A percentile compares a stretch with the other conserved stretches of the same genome.
phyloP scores from a whole-genome alignment of 2,113 vertebrate species.

The Sinosuthora webbiana region DNA sequence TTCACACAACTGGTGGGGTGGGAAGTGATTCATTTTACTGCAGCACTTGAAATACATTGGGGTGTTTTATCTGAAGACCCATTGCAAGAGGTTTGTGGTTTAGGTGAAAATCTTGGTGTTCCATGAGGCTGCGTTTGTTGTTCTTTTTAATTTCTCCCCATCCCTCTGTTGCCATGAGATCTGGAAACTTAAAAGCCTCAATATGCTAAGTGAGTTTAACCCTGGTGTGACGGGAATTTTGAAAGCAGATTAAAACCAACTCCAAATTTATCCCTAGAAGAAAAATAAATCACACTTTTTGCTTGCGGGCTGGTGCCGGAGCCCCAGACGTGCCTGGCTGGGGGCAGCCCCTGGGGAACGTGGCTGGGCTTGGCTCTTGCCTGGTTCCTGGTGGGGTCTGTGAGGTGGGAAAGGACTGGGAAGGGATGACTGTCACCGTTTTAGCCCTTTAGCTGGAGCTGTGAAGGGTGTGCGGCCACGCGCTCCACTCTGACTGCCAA shows the following conservation, averaged over 20 bases:
- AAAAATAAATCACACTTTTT: background rate
- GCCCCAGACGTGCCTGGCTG: rapidly evolving
- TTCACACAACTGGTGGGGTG: background rate
- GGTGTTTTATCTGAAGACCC: background rate
- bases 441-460: background rate
- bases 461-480: background rate
- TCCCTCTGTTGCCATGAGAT: slow-evolving; percentile 16
- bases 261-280: background rate
- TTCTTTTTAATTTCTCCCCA: background rate
- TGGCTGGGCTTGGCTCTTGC: background rate
- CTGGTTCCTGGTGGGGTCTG: background rate
- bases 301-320: rapidly evolving
- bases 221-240: background rate
- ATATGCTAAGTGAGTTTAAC: background rate
- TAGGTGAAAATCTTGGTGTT: background rate
- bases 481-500: background rate
- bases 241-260: background rate
- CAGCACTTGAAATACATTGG: background rate
- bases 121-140: background rate
- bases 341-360: rapidly evolving
- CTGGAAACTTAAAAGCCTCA: background rate
- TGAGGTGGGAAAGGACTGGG: background rate
- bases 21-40: background rate
- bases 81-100: background rate
- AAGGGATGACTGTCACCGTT: rapidly evolving